Conservation (phyloP, 53 echinoderm and acorn worm genomes). For the Holothuria scabra region DNA sequence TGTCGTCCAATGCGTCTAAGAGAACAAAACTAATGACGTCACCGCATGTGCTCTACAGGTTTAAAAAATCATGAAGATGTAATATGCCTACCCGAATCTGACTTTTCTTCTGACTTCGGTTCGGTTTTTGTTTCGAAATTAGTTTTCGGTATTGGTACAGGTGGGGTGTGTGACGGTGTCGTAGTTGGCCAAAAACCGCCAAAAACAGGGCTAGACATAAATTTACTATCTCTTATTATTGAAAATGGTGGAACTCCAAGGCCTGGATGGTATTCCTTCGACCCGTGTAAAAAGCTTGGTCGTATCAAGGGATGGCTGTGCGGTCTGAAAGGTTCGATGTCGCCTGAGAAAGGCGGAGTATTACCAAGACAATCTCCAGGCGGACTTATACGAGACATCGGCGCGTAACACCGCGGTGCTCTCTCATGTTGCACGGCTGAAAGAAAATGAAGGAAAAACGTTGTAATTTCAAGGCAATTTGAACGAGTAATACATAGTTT, state of each 20-base stretch:
- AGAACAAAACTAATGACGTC: too few relatives aligned
- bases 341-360: constrained; percentile 4
- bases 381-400: constrained; percentile 30
- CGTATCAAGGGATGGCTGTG: constrained; percentile 32
- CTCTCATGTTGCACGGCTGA: constrained; percentile 96
- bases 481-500: too few relatives aligned
- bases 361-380: constrained; percentile 12
- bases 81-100: background rate
- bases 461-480: too few relatives aligned
- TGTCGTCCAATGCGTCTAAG: too few relatives aligned
- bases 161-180: background rate
- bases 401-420: constrained; percentile 92
- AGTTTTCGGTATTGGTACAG: background rate
- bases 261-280: constrained; percentile 6
- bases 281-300: constrained; percentile 21
- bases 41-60: too few relatives aligned
- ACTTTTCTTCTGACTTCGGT: constrained; percentile 12
- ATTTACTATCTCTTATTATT: constrained; percentile 18
- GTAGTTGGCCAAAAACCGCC: constrained; percentile 21
- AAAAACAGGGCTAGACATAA: constrained; percentile 17
- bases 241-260: constrained; percentile 5
- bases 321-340: constrained; percentile 22
- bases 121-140: background rate
- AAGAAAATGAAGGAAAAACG: constrained; percentile 11
- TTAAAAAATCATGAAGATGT: too few relatives aligned